These are phyloP conservation scores for Symphodus melops DNA, from an alignment of 2,113 vertebrate genomes.

Conservation along the genomic window DNA sequence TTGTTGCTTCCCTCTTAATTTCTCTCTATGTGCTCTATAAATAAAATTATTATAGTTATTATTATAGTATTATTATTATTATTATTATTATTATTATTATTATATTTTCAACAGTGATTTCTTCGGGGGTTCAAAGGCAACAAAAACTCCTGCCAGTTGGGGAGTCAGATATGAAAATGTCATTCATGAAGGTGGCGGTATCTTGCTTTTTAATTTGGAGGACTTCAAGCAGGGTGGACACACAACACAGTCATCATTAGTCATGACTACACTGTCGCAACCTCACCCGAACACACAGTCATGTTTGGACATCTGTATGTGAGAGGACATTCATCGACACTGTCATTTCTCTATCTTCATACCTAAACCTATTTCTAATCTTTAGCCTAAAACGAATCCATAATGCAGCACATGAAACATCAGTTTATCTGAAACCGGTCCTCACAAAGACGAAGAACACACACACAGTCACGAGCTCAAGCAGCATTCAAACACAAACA, in stretches of 20 bases:
- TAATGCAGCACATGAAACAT: not conserved
- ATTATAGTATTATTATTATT: too few relatives aligned
- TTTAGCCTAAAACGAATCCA: not conserved
- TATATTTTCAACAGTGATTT: too few relatives aligned
- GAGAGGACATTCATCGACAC: not conserved
- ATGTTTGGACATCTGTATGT: not conserved
- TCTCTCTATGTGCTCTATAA: too few relatives aligned
- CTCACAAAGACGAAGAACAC: slow-evolving; percentile 17
- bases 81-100: too few relatives aligned
- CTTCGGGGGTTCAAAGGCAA: too few relatives aligned
- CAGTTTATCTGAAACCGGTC: not conserved
- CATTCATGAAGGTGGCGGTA: too few relatives aligned
- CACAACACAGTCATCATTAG: not conserved
- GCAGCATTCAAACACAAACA: slow-evolving; percentile 59
- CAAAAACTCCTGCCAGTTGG: too few relatives aligned
- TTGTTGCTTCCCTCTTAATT: too few relatives aligned
- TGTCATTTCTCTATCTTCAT: not conserved
- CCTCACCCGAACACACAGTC: not conserved
- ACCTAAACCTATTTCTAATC: not conserved
- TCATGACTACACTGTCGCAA: not conserved
- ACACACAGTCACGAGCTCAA: slow-evolving; percentile 57
- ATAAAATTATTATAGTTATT: too few relatives aligned
- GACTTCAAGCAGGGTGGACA: not conserved
- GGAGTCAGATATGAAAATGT: too few relatives aligned
- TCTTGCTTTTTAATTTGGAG: not conserved